phyloP scores from a whole-genome alignment of 2,888 invertebrate species.

The Acanthosepion esculentum region DNA sequence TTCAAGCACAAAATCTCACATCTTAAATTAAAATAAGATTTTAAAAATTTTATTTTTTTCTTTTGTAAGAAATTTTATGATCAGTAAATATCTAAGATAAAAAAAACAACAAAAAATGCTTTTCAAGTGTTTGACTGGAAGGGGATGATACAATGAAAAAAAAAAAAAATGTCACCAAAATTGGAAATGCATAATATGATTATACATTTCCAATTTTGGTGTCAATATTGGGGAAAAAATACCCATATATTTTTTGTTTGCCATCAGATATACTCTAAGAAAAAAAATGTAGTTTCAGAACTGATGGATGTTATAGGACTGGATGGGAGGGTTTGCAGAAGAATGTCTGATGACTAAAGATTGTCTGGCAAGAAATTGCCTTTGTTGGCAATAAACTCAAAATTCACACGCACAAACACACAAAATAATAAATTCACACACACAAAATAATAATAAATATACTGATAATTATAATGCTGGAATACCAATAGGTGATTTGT shows the following conservation, averaged over 20 bases:
- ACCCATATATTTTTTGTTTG: background rate
- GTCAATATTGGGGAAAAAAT: background rate
- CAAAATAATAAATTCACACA: background rate
- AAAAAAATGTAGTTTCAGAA: no score
- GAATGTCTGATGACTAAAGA: background rate
- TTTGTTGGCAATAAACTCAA: background rate
- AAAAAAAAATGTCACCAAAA: background rate
- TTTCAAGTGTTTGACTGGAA: background rate
- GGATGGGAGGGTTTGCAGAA: background rate
- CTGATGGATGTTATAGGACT: background rate
- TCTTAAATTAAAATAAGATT: no score
- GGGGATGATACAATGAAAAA: background rate
- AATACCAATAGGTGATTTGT: background rate
- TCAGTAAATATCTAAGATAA: background rate
- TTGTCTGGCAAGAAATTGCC: constrained; percentile 33
- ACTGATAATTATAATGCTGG: background rate
- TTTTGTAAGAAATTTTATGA: no score
- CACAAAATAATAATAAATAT: background rate
- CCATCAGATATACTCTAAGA: background rate
- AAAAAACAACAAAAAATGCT: background rate
- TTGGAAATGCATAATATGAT: background rate
- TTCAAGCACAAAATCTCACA: no score
- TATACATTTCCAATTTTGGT: no score
- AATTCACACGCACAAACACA: background rate
- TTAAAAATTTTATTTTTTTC: no score